A percentile compares a stretch with the other conserved stretches of the same genome.
phyloP scores from a whole-genome alignment of 1,140 invertebrate genomes.

The Stegodyphus mimosarum region DNA sequence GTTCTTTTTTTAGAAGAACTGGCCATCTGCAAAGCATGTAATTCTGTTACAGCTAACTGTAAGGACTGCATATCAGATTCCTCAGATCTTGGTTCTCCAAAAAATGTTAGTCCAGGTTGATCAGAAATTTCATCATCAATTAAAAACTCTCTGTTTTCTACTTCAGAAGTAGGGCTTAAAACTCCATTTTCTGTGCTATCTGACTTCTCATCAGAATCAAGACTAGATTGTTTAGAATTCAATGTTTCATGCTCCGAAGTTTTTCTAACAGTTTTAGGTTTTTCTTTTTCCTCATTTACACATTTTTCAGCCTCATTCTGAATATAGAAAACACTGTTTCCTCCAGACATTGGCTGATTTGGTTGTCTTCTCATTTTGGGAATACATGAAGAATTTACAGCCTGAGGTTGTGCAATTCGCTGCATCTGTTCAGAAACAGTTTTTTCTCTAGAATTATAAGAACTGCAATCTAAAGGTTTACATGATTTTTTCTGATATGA shows the following conservation, averaged over 20 bases:
- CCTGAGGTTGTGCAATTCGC: background rate
- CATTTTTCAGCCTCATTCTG: conserved; percentile 1
- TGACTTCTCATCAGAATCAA: conserved; percentile 56
- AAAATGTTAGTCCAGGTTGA: conserved; percentile 83
- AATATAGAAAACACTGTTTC: conserved; percentile 29
- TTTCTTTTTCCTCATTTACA: conserved; percentile 11
- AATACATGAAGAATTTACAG: background rate
- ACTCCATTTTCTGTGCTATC: conserved; percentile 44
- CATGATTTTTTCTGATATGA: conserved; percentile 58
- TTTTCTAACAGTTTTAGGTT: conserved; percentile 11
- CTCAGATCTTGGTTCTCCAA: conserved; percentile 27
- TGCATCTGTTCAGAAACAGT: background rate
- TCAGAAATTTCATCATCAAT: conserved; percentile 92
- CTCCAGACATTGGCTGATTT: background rate
- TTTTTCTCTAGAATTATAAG: conserved; percentile 8
- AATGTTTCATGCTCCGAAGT: background rate
- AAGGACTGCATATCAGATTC: conserved; percentile 45
- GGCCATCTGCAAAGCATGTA: conserved; percentile 52
- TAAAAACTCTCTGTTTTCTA: conserved; percentile 77
- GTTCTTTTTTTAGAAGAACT: conserved; percentile 36
- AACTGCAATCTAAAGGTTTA: conserved; percentile 11
- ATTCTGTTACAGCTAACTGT: conserved; percentile 38
- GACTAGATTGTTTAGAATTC: conserved; percentile 42
- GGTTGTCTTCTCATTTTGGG: conserved; percentile 43
- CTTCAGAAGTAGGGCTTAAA: conserved; percentile 47